Percentiles rank a stretch among this genome's conserved stretches.
Evolutionary conservation across 2,113 vertebrate species (phyloP).

Genomic region (Cyprinodon brontotheroides): DNA sequence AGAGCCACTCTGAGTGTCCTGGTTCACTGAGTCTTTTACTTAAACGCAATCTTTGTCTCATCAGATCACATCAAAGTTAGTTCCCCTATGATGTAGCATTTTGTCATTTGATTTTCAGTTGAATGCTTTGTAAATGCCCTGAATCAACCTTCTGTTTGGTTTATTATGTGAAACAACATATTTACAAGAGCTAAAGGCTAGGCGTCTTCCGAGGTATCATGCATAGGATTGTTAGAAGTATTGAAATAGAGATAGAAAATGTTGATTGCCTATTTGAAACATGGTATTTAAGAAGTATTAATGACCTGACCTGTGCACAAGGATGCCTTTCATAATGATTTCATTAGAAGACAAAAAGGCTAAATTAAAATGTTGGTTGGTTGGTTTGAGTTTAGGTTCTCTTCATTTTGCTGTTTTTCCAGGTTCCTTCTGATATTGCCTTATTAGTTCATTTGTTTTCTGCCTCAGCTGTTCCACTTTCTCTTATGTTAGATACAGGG

Average conservation of each 20-base stretch:
- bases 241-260: neutral
- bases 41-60: slow-evolving; percentile 74
- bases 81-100: slow-evolving; percentile 62
- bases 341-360: no score
- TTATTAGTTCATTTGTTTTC: no score
- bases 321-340: no score
- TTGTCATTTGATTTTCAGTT: slow-evolving; percentile 64
- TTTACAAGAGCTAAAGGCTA: neutral
- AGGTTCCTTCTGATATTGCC: no score
- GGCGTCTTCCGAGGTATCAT: neutral
- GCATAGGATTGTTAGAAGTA: neutral
- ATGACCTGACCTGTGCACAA: neutral
- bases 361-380: no score
- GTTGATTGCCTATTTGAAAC: no score
- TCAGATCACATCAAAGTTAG: slow-evolving; percentile 73
- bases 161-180: slow-evolving; percentile 19
- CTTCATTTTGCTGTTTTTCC: no score
- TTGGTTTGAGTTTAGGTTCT: no score
- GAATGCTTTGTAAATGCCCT: slow-evolving; percentile 65
- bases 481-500: no score
- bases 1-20: slow-evolving; percentile 56
- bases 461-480: no score
- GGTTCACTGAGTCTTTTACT: slow-evolving; percentile 73
- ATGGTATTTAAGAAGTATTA: neutral
- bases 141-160: slow-evolving; percentile 64